Evolutionary conservation across 2,113 vertebrate species (phyloP), one percentile per base, ranked within the genome.

Genomic region (Colossoma macropomum): DNA sequence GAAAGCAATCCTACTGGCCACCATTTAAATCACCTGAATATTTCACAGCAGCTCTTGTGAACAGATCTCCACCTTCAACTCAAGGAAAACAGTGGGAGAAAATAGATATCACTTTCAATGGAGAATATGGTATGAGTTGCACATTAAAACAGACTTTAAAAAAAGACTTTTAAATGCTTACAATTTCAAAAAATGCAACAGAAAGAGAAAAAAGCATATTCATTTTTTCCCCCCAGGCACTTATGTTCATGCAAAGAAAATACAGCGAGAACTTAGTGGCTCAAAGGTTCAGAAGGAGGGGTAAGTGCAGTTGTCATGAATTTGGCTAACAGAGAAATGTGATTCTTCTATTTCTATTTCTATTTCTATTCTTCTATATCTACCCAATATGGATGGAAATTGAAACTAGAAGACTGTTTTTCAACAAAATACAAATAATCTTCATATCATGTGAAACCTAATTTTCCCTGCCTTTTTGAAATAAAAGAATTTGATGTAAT

Each of bases 21-120:
- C 66, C 78, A 56, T 79, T 70, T 32, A 79, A 16, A 69, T 79
- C 77, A 7, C 1, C 30, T 25, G 65, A 79, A 16, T 34, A 70
- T 13, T 45, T 4, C 52, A 60, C 0, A 6, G 65, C 56, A 8
- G 78, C 78, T 28, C 50, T 70, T 23, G 11, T 25, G 66, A 71
- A 60, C 1, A 71, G 5, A 80, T 2, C 27, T 41, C 25, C 17
- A 19, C 5, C 66, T 71, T 32, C 25, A 60, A 59, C 32, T 28
- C 30, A 10, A 60, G 78, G 66, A 7, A 80, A 38, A 71, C 1
- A 27, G 38, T 80, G 78, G 78, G 66, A 80, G 1, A 71, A 70
- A 60, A 4, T 80, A n/a, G 38, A 59, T 12, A 52, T 80, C 69
- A 17, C 7, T 34, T 60, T 70, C 27, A 48, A 41, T 25, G 32